A percentile compares a stretch with the other conserved stretches of the same genome.
phyloP scores from a whole-genome alignment of 2,888 invertebrate genomes.

The Automeris io region DNA sequence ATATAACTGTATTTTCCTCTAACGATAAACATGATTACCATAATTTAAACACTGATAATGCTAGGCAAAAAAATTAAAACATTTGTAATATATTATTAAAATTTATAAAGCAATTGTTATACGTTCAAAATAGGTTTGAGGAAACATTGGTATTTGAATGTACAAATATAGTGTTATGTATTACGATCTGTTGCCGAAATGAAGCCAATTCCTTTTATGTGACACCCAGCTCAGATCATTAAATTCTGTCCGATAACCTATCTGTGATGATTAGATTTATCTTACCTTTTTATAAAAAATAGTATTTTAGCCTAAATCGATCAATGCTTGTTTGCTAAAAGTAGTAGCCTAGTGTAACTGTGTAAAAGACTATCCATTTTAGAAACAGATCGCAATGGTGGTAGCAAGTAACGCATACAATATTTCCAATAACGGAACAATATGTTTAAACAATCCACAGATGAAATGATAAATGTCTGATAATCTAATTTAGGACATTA shows the following conservation, averaged over 20 bases:
- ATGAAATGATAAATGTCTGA: neutral
- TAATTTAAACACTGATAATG: conserved; percentile 38
- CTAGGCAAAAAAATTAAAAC: conserved; percentile 54
- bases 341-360: conserved; percentile 33
- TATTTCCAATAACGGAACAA: conserved; percentile 16
- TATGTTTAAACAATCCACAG: conserved; percentile 6
- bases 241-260: conserved; percentile 24
- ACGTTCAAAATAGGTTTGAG: conserved; percentile 44
- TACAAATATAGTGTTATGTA: conserved; percentile 39
- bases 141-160: too few species aligned
- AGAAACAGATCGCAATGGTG: conserved; percentile 74
- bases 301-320: conserved; percentile 14
- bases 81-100: conserved; percentile 50
- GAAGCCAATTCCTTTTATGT: conserved; percentile 64
- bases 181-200: conserved; percentile 77
- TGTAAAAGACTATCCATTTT: conserved; percentile 60
- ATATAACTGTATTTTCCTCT: conserved; percentile 61
- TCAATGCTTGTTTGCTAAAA: conserved; percentile 21
- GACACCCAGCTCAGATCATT: conserved; percentile 75
- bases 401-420: conserved; percentile 40
- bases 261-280: conserved; percentile 10
- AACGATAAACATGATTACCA: conserved; percentile 56
- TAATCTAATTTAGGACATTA: too few species aligned
- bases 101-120: conserved; percentile 51
- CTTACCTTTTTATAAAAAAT: neutral